phyloP scores from a whole-genome alignment of 30 jellyfish, hydroid and myxozoan species.

The Hydractinia echinata region DNA sequence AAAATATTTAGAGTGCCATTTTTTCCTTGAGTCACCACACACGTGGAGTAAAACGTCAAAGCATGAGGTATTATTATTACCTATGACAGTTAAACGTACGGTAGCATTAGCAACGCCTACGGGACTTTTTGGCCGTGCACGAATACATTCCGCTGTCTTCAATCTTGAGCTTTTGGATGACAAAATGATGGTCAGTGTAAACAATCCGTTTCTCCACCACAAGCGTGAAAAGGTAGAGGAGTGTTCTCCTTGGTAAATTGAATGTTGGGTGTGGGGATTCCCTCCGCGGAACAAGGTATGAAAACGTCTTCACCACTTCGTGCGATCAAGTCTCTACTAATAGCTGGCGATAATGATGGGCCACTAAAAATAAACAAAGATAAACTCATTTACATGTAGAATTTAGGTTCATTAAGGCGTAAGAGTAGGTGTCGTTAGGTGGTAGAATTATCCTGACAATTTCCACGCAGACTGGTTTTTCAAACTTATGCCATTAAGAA shows the following conservation, averaged over 20 bases:
- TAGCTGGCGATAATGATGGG: constrained; percentile 9
- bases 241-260: constrained; percentile 49
- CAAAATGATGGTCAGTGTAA: constrained; percentile 57
- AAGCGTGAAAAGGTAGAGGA: constrained; percentile 68
- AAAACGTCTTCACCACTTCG: constrained; percentile 76
- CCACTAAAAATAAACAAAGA: not conserved
- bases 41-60: too few species aligned
- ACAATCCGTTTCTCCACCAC: constrained; percentile 77
- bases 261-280: constrained; percentile 78
- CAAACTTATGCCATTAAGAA: too few species aligned
- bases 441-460: too few species aligned
- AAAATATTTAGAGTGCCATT: not conserved
- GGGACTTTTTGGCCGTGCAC: constrained; percentile 75
- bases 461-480: too few species aligned
- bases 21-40: not conserved
- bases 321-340: constrained; percentile 38
- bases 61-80: constrained; percentile 16
- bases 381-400: too few species aligned
- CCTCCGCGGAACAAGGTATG: constrained; percentile 89
- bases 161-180: constrained; percentile 72
- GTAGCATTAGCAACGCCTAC: constrained; percentile 73
- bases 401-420: too few species aligned
- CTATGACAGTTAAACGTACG: constrained; percentile 67
- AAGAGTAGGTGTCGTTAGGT: too few species aligned
- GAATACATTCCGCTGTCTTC: constrained; percentile 87